phyloP scores from a whole-genome alignment of 2,113 vertebrate genomes.

The Callaeas wilsoni region DNA sequence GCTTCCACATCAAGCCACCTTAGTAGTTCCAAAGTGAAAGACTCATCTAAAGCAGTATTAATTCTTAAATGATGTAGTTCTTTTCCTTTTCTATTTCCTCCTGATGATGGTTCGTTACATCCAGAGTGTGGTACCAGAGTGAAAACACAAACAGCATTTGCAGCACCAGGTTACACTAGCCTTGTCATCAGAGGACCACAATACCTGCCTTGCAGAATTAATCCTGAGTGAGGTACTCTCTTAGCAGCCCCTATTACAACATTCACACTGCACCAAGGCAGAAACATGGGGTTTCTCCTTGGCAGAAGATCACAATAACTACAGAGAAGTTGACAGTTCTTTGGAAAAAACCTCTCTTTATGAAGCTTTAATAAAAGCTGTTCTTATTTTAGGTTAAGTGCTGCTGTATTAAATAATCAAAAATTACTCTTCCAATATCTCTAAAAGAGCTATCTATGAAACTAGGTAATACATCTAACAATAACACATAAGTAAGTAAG shows the following conservation, averaged over 20 bases:
- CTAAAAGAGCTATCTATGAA: not conserved
- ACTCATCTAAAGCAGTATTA: not conserved
- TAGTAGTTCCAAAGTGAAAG: not conserved
- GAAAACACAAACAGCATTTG: not conserved
- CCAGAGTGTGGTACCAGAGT: not conserved
- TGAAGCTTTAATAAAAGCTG: not conserved
- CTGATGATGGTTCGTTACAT: not conserved
- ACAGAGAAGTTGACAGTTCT: not conserved
- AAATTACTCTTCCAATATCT: not conserved
- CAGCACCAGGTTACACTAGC: not conserved
- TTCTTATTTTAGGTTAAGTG: not conserved
- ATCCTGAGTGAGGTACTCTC: not conserved
- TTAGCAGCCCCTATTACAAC: not conserved
- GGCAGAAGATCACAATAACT: not conserved
- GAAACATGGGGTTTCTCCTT: not conserved
- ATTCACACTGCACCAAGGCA: not conserved
- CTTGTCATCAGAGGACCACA: not conserved
- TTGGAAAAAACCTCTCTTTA: rapidly evolving
- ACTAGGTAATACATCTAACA: not conserved
- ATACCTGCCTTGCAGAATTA: not conserved
- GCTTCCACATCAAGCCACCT: not conserved
- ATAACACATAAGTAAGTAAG: not conserved
- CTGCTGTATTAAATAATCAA: not conserved
- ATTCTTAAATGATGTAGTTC: not conserved
- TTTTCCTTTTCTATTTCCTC: not conserved